Conservation (phyloP, 2,888 invertebrate genomes). For the Trachelus iudaicus region DNA sequence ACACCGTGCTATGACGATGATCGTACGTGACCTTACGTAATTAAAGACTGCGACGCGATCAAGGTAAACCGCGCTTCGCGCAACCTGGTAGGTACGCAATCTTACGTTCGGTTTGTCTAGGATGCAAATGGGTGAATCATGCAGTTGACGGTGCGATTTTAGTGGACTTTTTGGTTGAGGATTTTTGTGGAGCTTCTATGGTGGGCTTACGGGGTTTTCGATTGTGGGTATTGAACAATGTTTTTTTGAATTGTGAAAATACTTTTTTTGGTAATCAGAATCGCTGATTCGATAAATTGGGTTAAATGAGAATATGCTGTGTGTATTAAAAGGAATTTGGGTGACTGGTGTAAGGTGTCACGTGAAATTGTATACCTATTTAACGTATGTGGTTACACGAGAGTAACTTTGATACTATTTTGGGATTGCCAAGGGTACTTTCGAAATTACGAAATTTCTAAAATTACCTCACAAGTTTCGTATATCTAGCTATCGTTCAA, state of each 20-base stretch:
- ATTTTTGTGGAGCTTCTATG: not conserved
- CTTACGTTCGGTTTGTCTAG: not conserved
- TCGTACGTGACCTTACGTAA: constrained; percentile 9
- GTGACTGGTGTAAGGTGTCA: too few species aligned
- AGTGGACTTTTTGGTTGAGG: not conserved
- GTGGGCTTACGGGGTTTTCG: not conserved
- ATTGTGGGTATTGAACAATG: not conserved
- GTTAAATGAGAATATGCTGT: too few species aligned
- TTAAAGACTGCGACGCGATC: not conserved
- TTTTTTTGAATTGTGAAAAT: not conserved
- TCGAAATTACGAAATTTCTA: too few species aligned
- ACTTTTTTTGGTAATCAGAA: not conserved
- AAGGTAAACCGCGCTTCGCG: not conserved
- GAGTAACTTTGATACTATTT: too few species aligned
- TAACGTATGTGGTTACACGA: too few species aligned
- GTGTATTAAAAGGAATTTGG: not conserved
- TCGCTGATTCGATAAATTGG: too few species aligned
- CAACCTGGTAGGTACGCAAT: not conserved
- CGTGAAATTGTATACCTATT: too few species aligned
- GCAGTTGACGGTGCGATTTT: not conserved
- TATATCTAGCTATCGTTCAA: too few species aligned
- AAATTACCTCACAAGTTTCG: too few species aligned
- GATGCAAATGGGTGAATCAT: not conserved
- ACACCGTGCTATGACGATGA: not conserved
- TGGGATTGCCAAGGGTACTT: too few species aligned